phyloP scores from a whole-genome alignment of 2,113 vertebrate species.

The Cercocebus atys region DNA sequence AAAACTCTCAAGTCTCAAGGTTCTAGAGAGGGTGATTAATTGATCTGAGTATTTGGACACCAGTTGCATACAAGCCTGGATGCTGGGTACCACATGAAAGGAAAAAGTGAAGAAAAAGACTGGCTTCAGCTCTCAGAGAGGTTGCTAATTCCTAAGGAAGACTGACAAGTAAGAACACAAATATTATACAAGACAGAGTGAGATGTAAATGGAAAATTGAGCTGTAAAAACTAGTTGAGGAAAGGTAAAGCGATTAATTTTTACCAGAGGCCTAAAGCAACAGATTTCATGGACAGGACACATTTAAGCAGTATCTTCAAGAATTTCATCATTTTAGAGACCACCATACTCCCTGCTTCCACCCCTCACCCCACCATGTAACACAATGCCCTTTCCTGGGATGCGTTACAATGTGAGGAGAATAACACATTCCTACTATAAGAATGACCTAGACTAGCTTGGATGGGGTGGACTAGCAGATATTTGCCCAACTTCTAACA shows the following conservation, averaged over 20 bases:
- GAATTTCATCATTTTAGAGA: not conserved
- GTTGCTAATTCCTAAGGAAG: not conserved
- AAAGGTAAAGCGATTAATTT: not conserved
- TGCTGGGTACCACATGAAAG: not conserved
- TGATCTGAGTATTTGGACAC: not conserved
- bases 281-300: not conserved
- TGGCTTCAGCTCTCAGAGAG: not conserved
- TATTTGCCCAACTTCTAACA: not conserved
- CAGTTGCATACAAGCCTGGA: not conserved
- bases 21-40: not conserved
- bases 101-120: not conserved
- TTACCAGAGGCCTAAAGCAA: not conserved
- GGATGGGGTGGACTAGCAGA: not conserved
- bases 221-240: not conserved
- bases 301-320: not conserved
- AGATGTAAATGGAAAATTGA: not conserved
- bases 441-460: not conserved
- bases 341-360: too few relatives aligned
- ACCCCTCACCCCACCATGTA: accelerated
- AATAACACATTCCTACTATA: not conserved
- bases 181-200: not conserved
- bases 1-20: not conserved
- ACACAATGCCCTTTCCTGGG: not conserved
- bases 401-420: not conserved
- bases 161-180: not conserved